Base-by-base conservation (phyloP, 2,888 invertebrate genomes). In the Plagiodera versicolora region DNA sequence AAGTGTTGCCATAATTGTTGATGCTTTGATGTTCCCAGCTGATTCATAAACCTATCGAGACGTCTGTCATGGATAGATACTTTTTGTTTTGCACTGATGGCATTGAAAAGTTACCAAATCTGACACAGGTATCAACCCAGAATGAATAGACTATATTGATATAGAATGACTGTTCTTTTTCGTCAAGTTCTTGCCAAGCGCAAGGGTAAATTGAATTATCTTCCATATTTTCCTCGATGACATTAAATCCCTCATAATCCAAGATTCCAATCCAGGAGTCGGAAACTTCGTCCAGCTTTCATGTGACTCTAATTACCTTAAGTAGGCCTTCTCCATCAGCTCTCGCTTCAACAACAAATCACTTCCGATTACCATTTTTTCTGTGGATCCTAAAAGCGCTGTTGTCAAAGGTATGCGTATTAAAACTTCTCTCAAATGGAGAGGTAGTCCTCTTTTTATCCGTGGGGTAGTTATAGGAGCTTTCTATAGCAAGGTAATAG, bases 401-500 rank as follows among this genome's bases (percentile, higher is more conserved):
- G 39, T 39, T 39, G 39, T 39, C 39, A 39, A 4, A 39, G 39
- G 39, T 39, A 39, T 39, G 39, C 39, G 39, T 39, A 32, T 32
- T 32, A 39, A 11, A 39, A 39, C 39, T n/a, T 39, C 14, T 11
- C 32, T 32, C 4, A 14, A 14, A 14, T 39, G 6, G 14, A 39
- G 39, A 39, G 39, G 39, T 39, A 39, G 39, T 14, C 14, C n/a
- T 39, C 14, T n/a, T 14, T 39, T 39, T 39, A 39, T 39, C 39
- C 39, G 39, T n/a, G 2, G 39, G 39, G 39, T 16, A n/a, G 49
- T 49, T 49, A 46, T 19, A 14, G n/a, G 20, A 24, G 10, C 49
- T 56, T 56, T 60, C 50, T 56, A 50, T 56, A 46, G 14, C 19
- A 47, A 39, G 39, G 14, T 61, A 61, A 57, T 60, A 56, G 57